These are phyloP conservation scores for Lymantria dispar DNA, from an alignment of 2,888 invertebrate species.

Conservation along the genomic window DNA sequence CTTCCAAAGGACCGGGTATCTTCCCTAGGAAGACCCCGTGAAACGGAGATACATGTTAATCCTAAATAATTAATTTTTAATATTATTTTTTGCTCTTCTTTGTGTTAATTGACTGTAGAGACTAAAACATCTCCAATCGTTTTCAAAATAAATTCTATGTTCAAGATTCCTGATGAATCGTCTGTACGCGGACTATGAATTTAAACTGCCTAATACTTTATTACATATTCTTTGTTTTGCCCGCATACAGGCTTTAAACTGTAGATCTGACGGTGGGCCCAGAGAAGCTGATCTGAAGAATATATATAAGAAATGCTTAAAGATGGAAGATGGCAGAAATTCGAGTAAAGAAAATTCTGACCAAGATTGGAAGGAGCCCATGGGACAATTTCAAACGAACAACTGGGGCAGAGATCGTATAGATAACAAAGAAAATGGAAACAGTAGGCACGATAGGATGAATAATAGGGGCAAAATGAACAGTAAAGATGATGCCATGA, in stretches of 20 bases:
- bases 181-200: too few relatives aligned
- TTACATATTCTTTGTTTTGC: background rate
- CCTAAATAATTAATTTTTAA: too few relatives aligned
- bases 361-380: constrained; percentile 52
- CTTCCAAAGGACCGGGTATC: too few relatives aligned
- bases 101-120: too few relatives aligned
- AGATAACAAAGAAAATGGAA: constrained; percentile 37
- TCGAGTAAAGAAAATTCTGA: constrained; percentile 43
- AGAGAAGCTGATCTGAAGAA: constrained; percentile 81
- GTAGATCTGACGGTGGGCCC: constrained; percentile 82
- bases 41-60: too few relatives aligned
- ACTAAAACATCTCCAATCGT: too few relatives aligned
- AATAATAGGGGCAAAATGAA: constrained; percentile 30
- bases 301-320: constrained; percentile 81
- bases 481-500: constrained; percentile 31
- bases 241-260: constrained; percentile 73
- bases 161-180: too few relatives aligned
- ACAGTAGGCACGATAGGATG: constrained; percentile 31
- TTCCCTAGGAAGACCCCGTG: too few relatives aligned
- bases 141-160: too few relatives aligned
- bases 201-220: background rate
- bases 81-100: too few relatives aligned
- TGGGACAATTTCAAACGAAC: constrained; percentile 40
- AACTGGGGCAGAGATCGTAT: constrained; percentile 40
- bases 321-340: constrained; percentile 57